Evolutionary conservation across 2,113 vertebrate species (phyloP), one percentile per base, ranked within the genome.

Genomic region (Bos taurus): DNA sequence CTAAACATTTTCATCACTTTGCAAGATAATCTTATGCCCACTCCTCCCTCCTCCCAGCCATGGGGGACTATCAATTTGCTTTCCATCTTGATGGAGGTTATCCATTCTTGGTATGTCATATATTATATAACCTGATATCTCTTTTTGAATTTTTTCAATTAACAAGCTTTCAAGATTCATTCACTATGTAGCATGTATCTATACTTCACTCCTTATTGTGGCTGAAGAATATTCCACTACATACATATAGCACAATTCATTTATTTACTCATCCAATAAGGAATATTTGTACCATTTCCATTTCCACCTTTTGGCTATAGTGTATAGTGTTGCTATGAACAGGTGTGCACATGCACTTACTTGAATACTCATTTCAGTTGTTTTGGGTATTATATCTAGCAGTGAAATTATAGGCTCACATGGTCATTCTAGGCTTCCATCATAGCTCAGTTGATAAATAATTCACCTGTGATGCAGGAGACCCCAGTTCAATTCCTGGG

Each of bases 401-500:
- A 93, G 6, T 14, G 21, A 6, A 89, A 92, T 74, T 54, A 9
- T 17, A n/a, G 17, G 3, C 2, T 30, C 19, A n/a, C 13, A 40
- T 10, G 3, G 3, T 56, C 28, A 80, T 86, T 40, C 12, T 67
- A 17, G n/a, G n/a, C n/a, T 36, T 71, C 67, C n/a, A 11, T 71
- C n/a, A 40, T 40, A 12, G n/a, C n/a, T 71, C 67, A 71, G 19
- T 71, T 40, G 64, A 2, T 71, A 36, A 71, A 23, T 9, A 40
- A 71, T 71, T 2, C n/a, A 36, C n/a, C 67, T 71, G 67, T 1
- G 8, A 71, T 71, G 9, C 67, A 23, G n/a, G n/a, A 71, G n/a
- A 40, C 9, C 19, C n/a, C 4, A 11, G 9, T 71, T 71, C 0
- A 0, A 23, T 23, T 71, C 64, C n/a, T 71, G n/a, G n/a, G 4